Evolutionary conservation across 2,113 vertebrate genomes (phyloP).

Genomic region (Toxotes jaculatrix): DNA sequence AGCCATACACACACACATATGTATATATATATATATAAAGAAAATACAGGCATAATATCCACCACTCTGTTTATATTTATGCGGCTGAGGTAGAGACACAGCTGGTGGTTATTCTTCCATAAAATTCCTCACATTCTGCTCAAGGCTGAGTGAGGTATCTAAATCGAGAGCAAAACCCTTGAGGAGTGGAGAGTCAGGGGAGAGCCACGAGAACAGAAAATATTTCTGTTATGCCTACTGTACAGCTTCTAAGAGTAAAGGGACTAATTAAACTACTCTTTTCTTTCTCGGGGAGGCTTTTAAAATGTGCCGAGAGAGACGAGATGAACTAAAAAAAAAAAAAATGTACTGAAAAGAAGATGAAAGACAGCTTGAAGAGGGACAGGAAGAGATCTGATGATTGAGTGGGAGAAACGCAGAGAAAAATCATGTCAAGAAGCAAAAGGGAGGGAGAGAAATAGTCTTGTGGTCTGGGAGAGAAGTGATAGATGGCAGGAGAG

Average conservation of each 20-base stretch:
- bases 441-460: neutral
- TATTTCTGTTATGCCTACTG: neutral
- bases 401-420: neutral
- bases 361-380: conserved; percentile 23
- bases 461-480: neutral
- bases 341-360: neutral
- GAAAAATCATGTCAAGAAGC: neutral
- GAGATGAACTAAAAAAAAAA: neutral
- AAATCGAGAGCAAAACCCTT: conserved; percentile 19
- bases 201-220: conserved; percentile 17
- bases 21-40: too few species aligned
- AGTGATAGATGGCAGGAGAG: conserved; percentile 6
- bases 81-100: conserved; percentile 43
- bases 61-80: conserved; percentile 17
- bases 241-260: neutral
- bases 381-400: conserved; percentile 1
- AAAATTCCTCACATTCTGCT: conserved; percentile 49
- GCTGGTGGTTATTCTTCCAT: conserved; percentile 53
- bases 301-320: conserved; percentile 16
- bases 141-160: conserved; percentile 25
- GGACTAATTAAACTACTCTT: conserved; percentile 37
- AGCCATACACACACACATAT: too few species aligned
- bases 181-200: neutral
- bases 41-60: neutral
- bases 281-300: conserved; percentile 1